Base-by-base conservation (phyloP, 2,888 invertebrate species). In the Hoplodrina ambigua region DNA sequence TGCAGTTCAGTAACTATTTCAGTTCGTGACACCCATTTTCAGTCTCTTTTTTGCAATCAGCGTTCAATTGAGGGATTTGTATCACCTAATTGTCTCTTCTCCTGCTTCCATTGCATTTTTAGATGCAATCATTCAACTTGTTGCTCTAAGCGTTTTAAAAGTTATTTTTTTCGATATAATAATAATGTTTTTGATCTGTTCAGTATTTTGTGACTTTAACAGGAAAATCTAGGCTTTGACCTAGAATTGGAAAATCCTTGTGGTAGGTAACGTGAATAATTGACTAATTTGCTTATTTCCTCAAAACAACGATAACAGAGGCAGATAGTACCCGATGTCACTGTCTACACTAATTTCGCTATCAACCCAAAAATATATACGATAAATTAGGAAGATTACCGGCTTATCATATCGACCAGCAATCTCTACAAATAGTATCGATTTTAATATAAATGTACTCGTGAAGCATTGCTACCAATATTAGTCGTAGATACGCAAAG, bases 321-420 rank as follows among this genome's bases (percentile, higher is more conserved):
- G 44, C n/a, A 44, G 78, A 57, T 53, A 52, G n/a, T 75, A 11
- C 11, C 6, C 10, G 8, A 37, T 54, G 25, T 57, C 56, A 41
- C 17, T 30, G 56, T 41, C 13, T 56, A 63, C n/a, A 66, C 59
- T 37, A 59, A 66, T 52, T 57, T 25, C 17, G 46, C 25, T 62
- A 79, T 69, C 68, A 50, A n/a, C 10, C 57, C 20, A 64, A 37
- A 66, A 61, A 79, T 30, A 79, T 30, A n/a, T 37, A 61, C 52
- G 66, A 81, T 81, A 81, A 81, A 72, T 81, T 72, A 70, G 52
- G 44, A 54, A 69, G 72, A 81, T 82, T 70, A 78, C 13, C 8
- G 19, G 68, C 44, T 67, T 83, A 82, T 82, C 83, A 46, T 55
- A 20, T 55, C n/a, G 49, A 20, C 2, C 50, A 10, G 33, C 19